These are phyloP conservation scores for Cacoxenus indagator DNA, from an alignment of 2,888 invertebrate species.

Conservation along the genomic window DNA sequence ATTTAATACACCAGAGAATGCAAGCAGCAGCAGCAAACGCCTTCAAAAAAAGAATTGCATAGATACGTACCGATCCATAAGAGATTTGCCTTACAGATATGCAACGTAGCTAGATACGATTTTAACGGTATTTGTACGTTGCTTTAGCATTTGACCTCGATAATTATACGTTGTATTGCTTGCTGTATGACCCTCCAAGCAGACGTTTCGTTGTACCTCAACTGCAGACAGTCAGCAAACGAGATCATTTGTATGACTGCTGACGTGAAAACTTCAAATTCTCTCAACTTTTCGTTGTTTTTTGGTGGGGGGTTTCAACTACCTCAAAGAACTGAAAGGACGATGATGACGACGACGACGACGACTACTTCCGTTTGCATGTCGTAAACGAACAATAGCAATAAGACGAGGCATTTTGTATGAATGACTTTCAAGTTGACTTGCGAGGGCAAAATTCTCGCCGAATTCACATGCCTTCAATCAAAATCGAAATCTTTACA, in stretches of 20 bases:
- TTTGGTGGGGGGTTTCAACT: neutral
- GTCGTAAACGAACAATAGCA: constrained; percentile 12
- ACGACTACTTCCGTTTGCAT: constrained; percentile 43
- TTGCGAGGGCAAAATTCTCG: constrained; percentile 39
- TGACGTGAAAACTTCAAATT: constrained; percentile 4
- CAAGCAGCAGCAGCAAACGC: constrained; percentile 3
- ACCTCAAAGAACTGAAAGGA: neutral
- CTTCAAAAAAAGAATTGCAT: constrained; percentile 3
- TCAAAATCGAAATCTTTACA: constrained; percentile 10
- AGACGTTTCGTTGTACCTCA: neutral
- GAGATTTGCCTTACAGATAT: neutral
- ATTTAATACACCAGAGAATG: constrained; percentile 18
- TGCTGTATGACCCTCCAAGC: neutral
- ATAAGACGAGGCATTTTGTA: neutral
- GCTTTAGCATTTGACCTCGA: constrained; percentile 52
- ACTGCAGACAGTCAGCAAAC: neutral
- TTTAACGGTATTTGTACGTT: constrained; percentile 39
- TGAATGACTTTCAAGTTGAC: constrained; percentile 48
- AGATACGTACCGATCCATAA: neutral
- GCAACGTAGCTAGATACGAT: neutral
- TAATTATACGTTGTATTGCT: constrained; percentile 49
- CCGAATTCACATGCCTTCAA: constrained; percentile 5
- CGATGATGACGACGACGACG: constrained; percentile 6
- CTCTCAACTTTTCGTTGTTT: neutral
- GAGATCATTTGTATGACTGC: neutral